These are phyloP conservation scores for Amblyjoppa fuscipennis DNA, from an alignment of 2,888 invertebrate species.

Conservation along the genomic window DNA sequence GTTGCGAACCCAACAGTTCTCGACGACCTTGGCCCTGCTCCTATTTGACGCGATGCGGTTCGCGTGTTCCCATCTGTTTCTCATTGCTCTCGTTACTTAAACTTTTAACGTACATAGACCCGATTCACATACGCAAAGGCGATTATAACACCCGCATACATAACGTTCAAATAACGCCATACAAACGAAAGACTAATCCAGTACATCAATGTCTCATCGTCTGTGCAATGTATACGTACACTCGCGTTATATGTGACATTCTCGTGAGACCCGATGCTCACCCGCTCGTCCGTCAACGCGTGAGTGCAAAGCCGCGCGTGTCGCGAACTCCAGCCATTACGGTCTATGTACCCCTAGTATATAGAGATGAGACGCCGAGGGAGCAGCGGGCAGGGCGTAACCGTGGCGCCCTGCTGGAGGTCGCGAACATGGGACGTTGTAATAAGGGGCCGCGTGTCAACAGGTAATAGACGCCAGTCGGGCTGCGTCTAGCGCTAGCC, in stretches of 20 bases:
- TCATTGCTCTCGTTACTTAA: slow-evolving; percentile 24
- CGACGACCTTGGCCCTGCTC: slow-evolving; percentile 34
- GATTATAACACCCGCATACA: slow-evolving; percentile 2
- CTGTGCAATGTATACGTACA: slow-evolving; percentile 2
- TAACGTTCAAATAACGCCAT: slow-evolving; percentile 24
- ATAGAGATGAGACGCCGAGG: slow-evolving; percentile 49
- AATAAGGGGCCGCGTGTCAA: slow-evolving; percentile 78
- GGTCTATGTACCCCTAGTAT: slow-evolving; percentile 6
- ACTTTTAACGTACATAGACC: slow-evolving; percentile 5
- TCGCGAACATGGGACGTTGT: slow-evolving; percentile 66
- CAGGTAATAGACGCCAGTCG: slow-evolving; percentile 75
- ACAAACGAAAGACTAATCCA: neutral
- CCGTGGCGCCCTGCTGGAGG: slow-evolving; percentile 58
- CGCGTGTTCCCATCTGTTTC: slow-evolving; percentile 46
- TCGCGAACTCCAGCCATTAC: slow-evolving; percentile 12
- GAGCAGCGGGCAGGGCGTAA: slow-evolving; percentile 58
- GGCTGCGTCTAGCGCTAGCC: slow-evolving; percentile 51
- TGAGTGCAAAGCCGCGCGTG: slow-evolving; percentile 34
- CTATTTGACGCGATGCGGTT: slow-evolving; percentile 15
- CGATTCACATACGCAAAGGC: neutral
- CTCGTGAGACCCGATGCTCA: slow-evolving; percentile 27
- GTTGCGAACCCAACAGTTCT: slow-evolving; percentile 2
- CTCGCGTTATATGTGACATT: slow-evolving; percentile 30
- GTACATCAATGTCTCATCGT: neutral
- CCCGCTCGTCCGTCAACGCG: slow-evolving; percentile 11